Conservation (phyloP, 2,888 invertebrate genomes). For the Maniola hyperantus region DNA sequence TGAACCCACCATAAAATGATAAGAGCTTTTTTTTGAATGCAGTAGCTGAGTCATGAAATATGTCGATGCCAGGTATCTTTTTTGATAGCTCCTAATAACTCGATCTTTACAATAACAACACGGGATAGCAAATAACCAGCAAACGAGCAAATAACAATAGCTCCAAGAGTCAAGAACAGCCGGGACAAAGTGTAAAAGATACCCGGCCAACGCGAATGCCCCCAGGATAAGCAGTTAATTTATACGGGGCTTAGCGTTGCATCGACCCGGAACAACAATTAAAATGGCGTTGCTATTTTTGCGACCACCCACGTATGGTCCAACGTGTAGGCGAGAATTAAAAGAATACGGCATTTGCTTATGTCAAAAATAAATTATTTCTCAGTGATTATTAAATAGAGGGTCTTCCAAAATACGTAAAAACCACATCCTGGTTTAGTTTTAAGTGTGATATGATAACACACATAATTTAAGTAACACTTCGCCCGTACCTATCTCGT, state of each 20-base stretch:
- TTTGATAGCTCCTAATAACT: not conserved
- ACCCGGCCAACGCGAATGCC: constrained; percentile 17
- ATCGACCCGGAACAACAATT: constrained; percentile 57
- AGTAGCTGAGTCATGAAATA: no score
- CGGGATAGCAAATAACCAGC: not conserved
- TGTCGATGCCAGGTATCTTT: no score
- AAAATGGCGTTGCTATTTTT: constrained; percentile 59
- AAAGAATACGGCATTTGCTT: not conserved
- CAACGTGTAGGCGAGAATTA: constrained; percentile 5
- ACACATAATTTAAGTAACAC: no score
- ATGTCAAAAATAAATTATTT: not conserved
- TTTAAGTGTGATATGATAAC: no score
- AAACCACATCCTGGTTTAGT: no score
- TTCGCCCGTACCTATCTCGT: no score
- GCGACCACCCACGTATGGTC: constrained; percentile 51
- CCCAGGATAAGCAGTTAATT: constrained; percentile 30
- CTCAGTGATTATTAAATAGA: no score
- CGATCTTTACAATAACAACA: not conserved
- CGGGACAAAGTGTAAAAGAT: constrained; percentile 8
- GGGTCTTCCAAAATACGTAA: no score
- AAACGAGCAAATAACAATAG: constrained; percentile 10
- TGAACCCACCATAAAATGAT: no score
- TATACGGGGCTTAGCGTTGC: constrained; percentile 33
- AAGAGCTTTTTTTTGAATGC: no score
- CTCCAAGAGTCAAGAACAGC: not conserved